Conservation (phyloP, 2,113 vertebrate species). For the Neolamprologus modestus region DNA sequence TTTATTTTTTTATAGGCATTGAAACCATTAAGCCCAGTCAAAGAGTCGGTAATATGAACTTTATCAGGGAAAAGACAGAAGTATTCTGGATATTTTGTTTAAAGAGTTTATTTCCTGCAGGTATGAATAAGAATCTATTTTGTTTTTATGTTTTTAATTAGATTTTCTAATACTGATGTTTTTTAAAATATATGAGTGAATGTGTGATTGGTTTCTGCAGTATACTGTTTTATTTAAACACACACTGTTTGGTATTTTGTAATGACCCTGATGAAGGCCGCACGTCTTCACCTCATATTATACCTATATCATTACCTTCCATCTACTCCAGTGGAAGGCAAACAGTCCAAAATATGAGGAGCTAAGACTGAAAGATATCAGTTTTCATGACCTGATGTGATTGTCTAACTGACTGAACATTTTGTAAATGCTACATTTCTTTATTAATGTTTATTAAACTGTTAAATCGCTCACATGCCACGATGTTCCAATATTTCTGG, state of each 20-base stretch:
- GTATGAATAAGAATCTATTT: background rate
- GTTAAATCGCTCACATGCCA: fast-evolving
- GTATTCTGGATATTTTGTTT: background rate
- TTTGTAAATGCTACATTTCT: background rate
- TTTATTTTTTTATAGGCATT: background rate
- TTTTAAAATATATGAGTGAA: background rate
- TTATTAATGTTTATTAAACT: background rate
- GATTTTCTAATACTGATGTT: background rate
- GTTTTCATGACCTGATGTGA: background rate
- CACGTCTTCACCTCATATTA: background rate
- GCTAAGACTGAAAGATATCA: background rate
- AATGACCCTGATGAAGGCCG: background rate
- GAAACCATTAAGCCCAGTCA: background rate
- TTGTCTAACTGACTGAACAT: background rate
- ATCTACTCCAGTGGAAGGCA: background rate
- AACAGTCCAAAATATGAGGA: background rate
- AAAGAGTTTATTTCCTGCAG: background rate
- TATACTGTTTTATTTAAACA: background rate
- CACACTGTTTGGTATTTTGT: background rate
- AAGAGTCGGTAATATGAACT: fast-evolving
- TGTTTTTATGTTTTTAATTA: background rate
- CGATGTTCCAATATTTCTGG: fast-evolving
- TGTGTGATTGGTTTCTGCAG: background rate
- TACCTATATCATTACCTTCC: background rate
- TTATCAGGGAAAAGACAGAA: background rate